Base-by-base conservation (phyloP, 2,797 vertebrate genomes). In the Rachycentron canadum region DNA sequence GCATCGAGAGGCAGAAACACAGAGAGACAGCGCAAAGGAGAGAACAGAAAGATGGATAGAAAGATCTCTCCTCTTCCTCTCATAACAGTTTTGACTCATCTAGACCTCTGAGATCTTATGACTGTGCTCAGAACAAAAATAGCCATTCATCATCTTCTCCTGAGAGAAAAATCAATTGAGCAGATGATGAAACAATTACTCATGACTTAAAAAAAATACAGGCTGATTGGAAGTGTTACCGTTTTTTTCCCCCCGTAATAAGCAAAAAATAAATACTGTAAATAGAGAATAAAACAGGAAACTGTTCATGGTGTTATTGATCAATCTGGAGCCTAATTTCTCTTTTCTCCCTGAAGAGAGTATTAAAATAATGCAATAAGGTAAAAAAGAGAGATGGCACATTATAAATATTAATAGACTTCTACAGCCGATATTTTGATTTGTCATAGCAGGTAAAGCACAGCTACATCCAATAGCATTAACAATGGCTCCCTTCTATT, bases 91-190 rank as follows among this genome's bases (percentile, higher is more conserved):
- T 72, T 70, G 70, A 74, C 50, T 59, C 57, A 49, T 59, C 50
- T 9, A n/a, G 56, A 65, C 55, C 40, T 11, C 5, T 45, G 68
- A 61, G 43, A 76, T 79, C 49, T 58, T 36, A 60, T 19, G 60
- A 65, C 57, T 19, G 38, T 2, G 4, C 56, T 34, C n/a, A 0
- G 50, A 58, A 78, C 41, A 69, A 60, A 86, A 77, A 83, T 55
- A 81, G 30, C 41, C 45, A 47, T 79, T 72, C 53, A 60, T 81
- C 81, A 69, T 61, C 63, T 53, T 5, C 64, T 77, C 50, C 21
- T 59, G 61, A 69, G 26, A 57, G 38, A 32, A 70, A 77, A 84
- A 84, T 87, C 69, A 60, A 84, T 86, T 30, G 56, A 23, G 34
- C 2, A 3, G 4, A 55, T 30, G 65, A 81, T 74, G 38, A 75